Base-by-base conservation (phyloP, 2,888 invertebrate genomes). In the Eristalis intricaria region DNA sequence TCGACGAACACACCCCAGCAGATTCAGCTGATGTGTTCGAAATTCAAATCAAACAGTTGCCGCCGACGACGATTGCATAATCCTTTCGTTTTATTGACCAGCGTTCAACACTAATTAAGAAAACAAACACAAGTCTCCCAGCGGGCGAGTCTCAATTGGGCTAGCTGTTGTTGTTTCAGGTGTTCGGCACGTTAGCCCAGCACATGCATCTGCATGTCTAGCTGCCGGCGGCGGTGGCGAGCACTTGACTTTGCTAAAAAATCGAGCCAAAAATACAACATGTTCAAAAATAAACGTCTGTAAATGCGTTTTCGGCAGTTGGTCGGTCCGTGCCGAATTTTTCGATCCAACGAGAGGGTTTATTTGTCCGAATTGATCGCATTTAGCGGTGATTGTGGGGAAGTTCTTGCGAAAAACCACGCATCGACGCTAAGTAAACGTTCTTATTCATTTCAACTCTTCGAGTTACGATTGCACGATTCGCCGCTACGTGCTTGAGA, bases 201-300 rank as follows among this genome's bases (percentile, higher is more conserved):
- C 23, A 23, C 13, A 4, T 29, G 23, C 60, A 60, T 50, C 50
- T 50, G 50, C 50, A 50, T 19, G 50, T n/a, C 50, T 50, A 50
- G 50, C 50, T 26, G 26, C 1, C 15, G 26, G 60, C 60, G 35
- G 63, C 60, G 26, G 26, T 5, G 11, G 60, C 60, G 35, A 68
- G 80, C 81, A 61, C 81, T 81, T 81, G 81, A 74, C 81, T 74
- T 81, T 75, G 78, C 78, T 69, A 29, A 74, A 74, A 68, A 68
- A 79, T 38, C 70, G 23, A 61, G 66, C 75, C 78, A 78, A 71
- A 78, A 83, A 68, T 83, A 76, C 69, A 11, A 76, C 56, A 50
- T 19, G 23, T 64, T 60, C 58, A 29, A 58, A 83, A 83, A 83
- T 83, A 83, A 74, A 69, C 64, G 40, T 64, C 40, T 64, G 64